Evolutionary conservation across 1,140 invertebrate species (phyloP), one percentile per base, ranked within the genome.

Genomic region (Drosophila lini): DNA sequence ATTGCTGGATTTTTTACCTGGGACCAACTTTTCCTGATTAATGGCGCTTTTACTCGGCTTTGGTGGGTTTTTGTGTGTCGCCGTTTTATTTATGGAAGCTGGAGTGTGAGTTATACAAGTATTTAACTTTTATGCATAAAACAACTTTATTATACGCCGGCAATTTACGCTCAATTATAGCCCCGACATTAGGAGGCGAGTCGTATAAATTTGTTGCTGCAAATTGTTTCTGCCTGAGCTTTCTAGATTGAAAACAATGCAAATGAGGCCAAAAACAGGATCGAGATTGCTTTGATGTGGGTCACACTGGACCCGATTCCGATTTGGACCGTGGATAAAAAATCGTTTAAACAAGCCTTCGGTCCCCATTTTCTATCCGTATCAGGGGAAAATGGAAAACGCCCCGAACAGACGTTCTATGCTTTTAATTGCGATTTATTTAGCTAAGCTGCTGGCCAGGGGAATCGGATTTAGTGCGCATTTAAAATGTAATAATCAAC

Each of bases 101-200:
- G 41, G 40, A 44, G 56, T 52, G 58, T 68, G 47, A 78, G 60
- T 53, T 61, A 64, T 62, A 70, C 62, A 74, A 70, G 55, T 76
- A 76, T 85, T 77, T 69, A 62, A 74, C 57, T 77, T 83, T 78
- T 88, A 63, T 74, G 42, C 69, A 74, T 63, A 73, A 64, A 74
- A 80, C 77, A 82, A 88, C 77, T 88, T 88, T 74, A 88, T 88
- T 89, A 89, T 74, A 48, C 57, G 61, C 34, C 69, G 60, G 57
- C 84, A 89, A 89, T 89, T 88, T 89, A 58, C 78, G 80, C 74
- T 80, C 84, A 80, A 84, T 89, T 89, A 88, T 84, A 47, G 74
- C 25, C 13, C 34, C 5, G 78, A 73, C 55, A 81, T 67, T 64
- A 25, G 52, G 28, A 22, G 53, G 28, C 60, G 38, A 42, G 48